phyloP scores from a whole-genome alignment of 2,888 invertebrate genomes.

The Drosophila paranaensis region DNA sequence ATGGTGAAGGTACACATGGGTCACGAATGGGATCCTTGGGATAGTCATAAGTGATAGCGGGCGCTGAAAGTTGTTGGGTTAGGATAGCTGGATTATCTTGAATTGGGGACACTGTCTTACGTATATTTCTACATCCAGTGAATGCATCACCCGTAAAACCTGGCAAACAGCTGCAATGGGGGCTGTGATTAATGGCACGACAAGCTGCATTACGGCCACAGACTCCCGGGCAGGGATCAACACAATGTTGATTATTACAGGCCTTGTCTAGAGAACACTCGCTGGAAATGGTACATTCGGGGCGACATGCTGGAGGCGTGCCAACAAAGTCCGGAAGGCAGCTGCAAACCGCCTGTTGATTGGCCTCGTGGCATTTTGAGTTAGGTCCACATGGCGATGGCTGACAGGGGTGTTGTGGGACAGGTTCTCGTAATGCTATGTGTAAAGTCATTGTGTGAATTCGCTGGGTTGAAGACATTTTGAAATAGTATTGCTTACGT shows the following conservation, averaged over 20 bases:
- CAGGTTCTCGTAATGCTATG: conserved; percentile 77
- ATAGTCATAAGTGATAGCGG: conserved; percentile 57
- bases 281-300: conserved; percentile 90
- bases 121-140: conserved; percentile 85
- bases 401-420: conserved; percentile 86
- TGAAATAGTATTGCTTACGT: conserved; percentile 84
- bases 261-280: conserved; percentile 88
- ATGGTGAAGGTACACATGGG: conserved; percentile 89
- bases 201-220: conserved; percentile 90
- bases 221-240: conserved; percentile 89
- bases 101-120: conserved; percentile 82
- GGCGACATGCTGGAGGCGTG: conserved; percentile 90
- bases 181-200: conserved; percentile 87
- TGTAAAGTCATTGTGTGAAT: conserved; percentile 16
- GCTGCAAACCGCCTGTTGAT: conserved; percentile 87
- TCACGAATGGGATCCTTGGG: conserved; percentile 83
- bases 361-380: conserved; percentile 87
- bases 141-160: conserved; percentile 90
- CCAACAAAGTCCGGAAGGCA: conserved; percentile 88
- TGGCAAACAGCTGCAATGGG: conserved; percentile 89
- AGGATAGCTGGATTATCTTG: not conserved
- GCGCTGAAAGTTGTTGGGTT: conserved; percentile 59
- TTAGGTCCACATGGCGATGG: conserved; percentile 88
- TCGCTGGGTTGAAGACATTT: not conserved
- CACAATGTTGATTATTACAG: conserved; percentile 88